Evolutionary conservation across 2,888 invertebrate genomes (phyloP).

Genomic region (Vesta saturnalis): DNA sequence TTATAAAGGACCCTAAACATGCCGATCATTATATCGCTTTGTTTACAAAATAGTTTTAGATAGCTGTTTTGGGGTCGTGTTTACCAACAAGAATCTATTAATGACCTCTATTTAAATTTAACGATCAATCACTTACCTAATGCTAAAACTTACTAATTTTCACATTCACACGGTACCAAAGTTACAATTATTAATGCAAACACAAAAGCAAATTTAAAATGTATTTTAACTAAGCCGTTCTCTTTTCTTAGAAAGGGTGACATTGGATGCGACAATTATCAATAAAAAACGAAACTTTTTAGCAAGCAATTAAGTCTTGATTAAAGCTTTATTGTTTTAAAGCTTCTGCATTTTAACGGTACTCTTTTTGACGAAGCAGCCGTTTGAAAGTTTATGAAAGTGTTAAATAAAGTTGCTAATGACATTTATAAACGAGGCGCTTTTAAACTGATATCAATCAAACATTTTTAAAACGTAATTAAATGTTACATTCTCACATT

Average conservation of each 20-base stretch:
- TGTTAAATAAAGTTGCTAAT: neutral
- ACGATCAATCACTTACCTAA: neutral
- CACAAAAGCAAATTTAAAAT: too few species aligned
- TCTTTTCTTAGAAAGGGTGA: too few species aligned
- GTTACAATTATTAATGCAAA: too few species aligned
- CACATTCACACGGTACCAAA: too few species aligned
- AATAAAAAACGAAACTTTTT: constrained; percentile 27
- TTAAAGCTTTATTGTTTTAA: constrained; percentile 30
- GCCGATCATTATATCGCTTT: constrained; percentile 40
- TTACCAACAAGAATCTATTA: constrained; percentile 28
- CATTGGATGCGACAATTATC: constrained; percentile 25
- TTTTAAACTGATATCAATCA: too few species aligned
- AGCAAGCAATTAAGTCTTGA: constrained; percentile 31
- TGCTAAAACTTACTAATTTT: too few species aligned
- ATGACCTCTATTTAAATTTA: constrained; percentile 12
- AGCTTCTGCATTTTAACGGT: constrained; percentile 24
- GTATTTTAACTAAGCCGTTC: too few species aligned
- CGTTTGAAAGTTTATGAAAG: neutral
- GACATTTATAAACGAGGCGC: too few species aligned
- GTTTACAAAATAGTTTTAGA: constrained; percentile 40
- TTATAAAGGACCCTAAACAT: constrained; percentile 38
- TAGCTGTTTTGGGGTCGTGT: constrained; percentile 30
- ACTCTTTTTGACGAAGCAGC: constrained; percentile 8
- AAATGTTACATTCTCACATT: too few species aligned
- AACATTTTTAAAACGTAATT: too few species aligned